Evolutionary conservation across 2,797 vertebrate species (phyloP), one percentile per base, ranked within the genome.

Genomic region (Squalus acanthias): DNA sequence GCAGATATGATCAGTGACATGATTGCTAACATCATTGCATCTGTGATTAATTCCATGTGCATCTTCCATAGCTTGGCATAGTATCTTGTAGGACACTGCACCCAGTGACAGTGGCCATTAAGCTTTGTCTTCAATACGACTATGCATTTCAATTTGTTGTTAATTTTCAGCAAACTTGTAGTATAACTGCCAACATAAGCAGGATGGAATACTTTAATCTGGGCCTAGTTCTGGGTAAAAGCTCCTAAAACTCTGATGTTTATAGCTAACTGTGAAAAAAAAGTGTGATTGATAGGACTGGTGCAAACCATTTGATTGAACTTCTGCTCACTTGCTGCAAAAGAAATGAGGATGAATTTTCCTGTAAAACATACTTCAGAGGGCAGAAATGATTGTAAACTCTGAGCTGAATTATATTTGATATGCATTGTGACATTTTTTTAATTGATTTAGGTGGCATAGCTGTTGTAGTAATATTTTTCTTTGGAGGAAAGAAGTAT

Each of bases 131-230:
- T 85, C 82, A 85, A 50, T 50, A 85, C 7, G 17, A 50, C 82
- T 82, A 12, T 85, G 82, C 6, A 85, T 85, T 85, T 20, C 46
- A 85, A 50, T 85, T 85, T 50, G 46, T 24, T 85, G 79, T 85
- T 39, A 85, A 46, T 85, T 50, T 85, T 85, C 79, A 85, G 39
- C 79, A 85, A 85, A 85, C 79, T 85, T 85, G 82, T 39, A 85
- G 82, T 50, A 50, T 85, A 50, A 22, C 46, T 85, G 82, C 50
- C 82, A 85, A 85, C 7, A 50, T 50, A 50, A 85, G 82, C 15
- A 85, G 82, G 46, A 85, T 85, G 46, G 20, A 85, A 85, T 50
- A 85, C 82, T 50, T 85, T 85, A 24, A 85, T 85, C 20, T 85
- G 20, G 82, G 46, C 82, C 20, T 85, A 85, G 82, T 50, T 46